These are phyloP conservation scores for Parapsyche elsis DNA, from an alignment of 1,140 invertebrate genomes.

Conservation along the genomic window DNA sequence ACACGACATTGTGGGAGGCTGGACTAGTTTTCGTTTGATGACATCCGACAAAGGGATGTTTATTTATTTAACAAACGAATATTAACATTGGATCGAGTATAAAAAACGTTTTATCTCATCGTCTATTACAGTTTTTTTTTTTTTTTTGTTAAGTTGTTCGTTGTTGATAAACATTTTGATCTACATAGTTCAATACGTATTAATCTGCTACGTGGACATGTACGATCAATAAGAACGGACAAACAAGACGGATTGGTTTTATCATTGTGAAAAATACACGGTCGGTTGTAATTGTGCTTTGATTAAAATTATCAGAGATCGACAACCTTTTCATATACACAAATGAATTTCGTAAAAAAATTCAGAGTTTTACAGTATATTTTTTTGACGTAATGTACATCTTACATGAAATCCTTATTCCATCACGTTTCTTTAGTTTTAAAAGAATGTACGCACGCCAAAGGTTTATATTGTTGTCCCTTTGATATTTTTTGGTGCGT, in stretches of 20 bases:
- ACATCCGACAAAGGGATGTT: constrained; percentile 47
- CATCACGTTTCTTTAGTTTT: too few relatives aligned
- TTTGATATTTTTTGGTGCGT: constrained; percentile 16
- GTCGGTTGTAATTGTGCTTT: background rate
- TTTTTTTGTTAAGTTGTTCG: constrained; percentile 8
- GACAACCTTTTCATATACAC: background rate
- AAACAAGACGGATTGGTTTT: constrained; percentile 40
- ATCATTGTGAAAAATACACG: constrained; percentile 13
- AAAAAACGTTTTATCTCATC: constrained; percentile 35
- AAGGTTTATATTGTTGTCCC: background rate
- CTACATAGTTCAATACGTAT: constrained; percentile 19
- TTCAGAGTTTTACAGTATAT: too few relatives aligned
- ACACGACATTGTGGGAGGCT: constrained; percentile 37
- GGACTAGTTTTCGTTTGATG: constrained; percentile 43
- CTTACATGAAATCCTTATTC: too few relatives aligned
- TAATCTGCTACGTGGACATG: background rate
- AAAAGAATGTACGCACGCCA: too few relatives aligned
- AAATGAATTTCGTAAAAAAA: too few relatives aligned
- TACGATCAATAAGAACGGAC: constrained; percentile 31
- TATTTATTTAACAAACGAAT: constrained; percentile 48
- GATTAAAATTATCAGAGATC: background rate
- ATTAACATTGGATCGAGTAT: background rate
- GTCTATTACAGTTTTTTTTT: constrained; percentile 25
- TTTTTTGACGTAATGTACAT: too few relatives aligned
- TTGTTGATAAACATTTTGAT: constrained; percentile 52